A percentile compares a stretch with the other conserved stretches of the same genome.
Conservation (phyloP, 2,888 invertebrate genomes). For the Apamea monoglypha region DNA sequence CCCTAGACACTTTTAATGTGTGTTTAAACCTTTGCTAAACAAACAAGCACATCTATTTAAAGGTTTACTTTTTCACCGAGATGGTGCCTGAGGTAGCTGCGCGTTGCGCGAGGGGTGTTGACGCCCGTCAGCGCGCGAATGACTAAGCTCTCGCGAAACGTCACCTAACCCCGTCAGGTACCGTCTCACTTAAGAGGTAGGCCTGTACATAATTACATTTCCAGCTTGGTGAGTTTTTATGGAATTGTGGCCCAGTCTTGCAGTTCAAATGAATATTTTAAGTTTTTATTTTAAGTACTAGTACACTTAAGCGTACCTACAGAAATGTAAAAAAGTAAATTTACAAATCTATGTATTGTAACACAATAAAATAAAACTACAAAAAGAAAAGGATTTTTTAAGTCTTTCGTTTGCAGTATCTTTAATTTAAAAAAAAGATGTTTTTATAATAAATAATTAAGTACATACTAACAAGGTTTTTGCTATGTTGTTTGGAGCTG, state of each 20-base stretch:
- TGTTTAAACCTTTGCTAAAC: not conserved
- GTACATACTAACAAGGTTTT: not conserved
- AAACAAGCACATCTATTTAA: not conserved
- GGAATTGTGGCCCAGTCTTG: not conserved
- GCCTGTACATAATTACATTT: not conserved
- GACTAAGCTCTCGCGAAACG: not conserved
- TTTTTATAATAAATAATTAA: too few relatives aligned
- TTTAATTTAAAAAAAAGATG: not conserved
- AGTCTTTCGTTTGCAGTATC: not conserved
- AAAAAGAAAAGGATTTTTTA: not conserved
- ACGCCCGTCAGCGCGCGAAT: not conserved
- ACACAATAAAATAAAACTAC: not conserved
- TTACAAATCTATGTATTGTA: not conserved
- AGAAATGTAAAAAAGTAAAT: not conserved
- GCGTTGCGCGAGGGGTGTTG: too few relatives aligned
- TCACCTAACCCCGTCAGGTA: not conserved
- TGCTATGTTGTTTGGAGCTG: not conserved
- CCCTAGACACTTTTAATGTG: not conserved
- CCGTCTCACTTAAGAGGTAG: not conserved
- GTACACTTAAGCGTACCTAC: not conserved
- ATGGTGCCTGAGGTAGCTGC: not conserved
- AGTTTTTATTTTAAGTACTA: constrained; percentile 6
- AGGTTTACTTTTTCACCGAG: not conserved
- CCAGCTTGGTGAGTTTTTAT: not conserved
- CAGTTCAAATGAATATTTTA: constrained; percentile 1